Conservation (phyloP, 2,113 vertebrate genomes). For the Oxyura jamaicensis region DNA sequence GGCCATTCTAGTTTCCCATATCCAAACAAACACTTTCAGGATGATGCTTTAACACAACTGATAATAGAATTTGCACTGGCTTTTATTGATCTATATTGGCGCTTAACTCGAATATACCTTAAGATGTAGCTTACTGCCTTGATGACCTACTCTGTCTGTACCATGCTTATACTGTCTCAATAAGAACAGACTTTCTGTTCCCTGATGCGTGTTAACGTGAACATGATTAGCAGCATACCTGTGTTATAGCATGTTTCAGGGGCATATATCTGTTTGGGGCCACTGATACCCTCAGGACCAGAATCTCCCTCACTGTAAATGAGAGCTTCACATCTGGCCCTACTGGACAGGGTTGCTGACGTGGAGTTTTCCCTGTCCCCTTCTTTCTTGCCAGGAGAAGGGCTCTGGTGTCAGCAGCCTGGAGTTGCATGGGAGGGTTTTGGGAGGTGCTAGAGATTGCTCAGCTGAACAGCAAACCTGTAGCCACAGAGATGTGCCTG, state of each 20-base stretch:
- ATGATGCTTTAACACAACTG: not conserved
- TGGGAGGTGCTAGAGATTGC: not conserved
- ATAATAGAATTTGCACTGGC: not conserved
- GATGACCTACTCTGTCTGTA: not conserved
- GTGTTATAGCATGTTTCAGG: not conserved
- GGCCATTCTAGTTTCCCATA: not conserved
- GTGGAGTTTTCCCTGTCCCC: not conserved
- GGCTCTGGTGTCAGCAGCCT: not conserved
- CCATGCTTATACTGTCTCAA: not conserved
- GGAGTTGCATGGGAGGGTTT: not conserved
- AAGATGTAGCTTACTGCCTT: not conserved
- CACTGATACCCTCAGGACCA: not conserved
- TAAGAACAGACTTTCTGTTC: not conserved
- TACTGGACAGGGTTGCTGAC: not conserved
- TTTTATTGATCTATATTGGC: not conserved
- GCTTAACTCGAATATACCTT: not conserved
- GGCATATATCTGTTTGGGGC: not conserved
- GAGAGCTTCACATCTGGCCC: not conserved
- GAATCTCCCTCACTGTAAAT: not conserved
- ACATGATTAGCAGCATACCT: not conserved
- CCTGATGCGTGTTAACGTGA: not conserved
- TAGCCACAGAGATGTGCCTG: rapidly evolving
- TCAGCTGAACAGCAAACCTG: not conserved
- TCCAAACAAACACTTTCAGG: not conserved
- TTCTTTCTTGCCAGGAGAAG: not conserved